A percentile compares a stretch with the other conserved stretches of the same genome.
Evolutionary conservation across 2,888 invertebrate genomes (phyloP).

Genomic region (Cartodere bifasciata): DNA sequence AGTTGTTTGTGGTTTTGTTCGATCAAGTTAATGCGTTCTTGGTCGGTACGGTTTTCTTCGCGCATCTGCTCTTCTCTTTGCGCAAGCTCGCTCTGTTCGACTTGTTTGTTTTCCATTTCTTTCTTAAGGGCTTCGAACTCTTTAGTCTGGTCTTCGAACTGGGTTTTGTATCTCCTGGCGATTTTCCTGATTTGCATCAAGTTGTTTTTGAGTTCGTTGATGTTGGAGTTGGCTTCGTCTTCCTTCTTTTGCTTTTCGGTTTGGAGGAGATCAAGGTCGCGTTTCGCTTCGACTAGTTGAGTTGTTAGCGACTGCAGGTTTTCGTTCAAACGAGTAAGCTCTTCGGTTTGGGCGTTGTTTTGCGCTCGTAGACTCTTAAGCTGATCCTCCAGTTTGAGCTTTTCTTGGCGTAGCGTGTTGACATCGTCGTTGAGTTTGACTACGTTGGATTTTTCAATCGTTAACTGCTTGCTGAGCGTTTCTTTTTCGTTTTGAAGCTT

Average conservation of each 20-base stretch:
- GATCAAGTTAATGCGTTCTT: slow-evolving; percentile 30
- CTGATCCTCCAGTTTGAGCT: slow-evolving; percentile 56
- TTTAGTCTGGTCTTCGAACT: slow-evolving; percentile 64
- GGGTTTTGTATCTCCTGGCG: slow-evolving; percentile 84
- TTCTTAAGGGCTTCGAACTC: slow-evolving; percentile 39
- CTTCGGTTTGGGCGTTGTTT: slow-evolving; percentile 45
- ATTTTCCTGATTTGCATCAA: slow-evolving; percentile 60
- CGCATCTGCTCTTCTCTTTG: slow-evolving; percentile 37
- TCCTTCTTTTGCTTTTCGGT: slow-evolving; percentile 52
- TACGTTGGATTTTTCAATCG: slow-evolving; percentile 58
- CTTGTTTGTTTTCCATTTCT: slow-evolving; percentile 36
- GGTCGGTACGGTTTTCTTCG: slow-evolving; percentile 37
- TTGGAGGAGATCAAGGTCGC: slow-evolving; percentile 51
- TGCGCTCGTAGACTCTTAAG: slow-evolving; percentile 46
- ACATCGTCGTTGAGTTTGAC: slow-evolving; percentile 58
- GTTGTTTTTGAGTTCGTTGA: slow-evolving; percentile 32
- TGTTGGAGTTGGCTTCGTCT: slow-evolving; percentile 35
- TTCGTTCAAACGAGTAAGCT: slow-evolving; percentile 51
- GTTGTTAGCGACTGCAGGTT: slow-evolving; percentile 47
- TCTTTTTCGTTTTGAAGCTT: slow-evolving; percentile 71
- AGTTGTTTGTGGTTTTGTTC: slow-evolving; percentile 36
- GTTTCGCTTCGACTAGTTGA: slow-evolving; percentile 47
- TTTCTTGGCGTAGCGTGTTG: slow-evolving; percentile 48
- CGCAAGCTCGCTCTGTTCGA: slow-evolving; percentile 35
- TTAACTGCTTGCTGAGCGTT: slow-evolving; percentile 63